Base-by-base conservation (phyloP, 2,797 vertebrate species). In the Anguilla megastoma region DNA sequence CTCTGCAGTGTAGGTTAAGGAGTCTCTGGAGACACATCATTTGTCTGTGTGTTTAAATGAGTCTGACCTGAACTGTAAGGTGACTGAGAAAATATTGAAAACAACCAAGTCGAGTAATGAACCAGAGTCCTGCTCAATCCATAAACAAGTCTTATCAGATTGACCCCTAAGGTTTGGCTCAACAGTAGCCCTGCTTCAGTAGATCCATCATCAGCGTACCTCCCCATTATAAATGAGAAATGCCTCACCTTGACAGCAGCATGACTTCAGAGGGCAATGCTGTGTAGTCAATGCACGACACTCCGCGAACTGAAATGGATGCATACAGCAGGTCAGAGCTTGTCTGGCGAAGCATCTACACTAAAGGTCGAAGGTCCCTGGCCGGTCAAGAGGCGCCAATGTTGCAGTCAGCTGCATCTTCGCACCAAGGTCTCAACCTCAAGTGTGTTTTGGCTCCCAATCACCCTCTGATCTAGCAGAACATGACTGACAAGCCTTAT, bases 1-100 rank as follows among this genome's bases (percentile, higher is more conserved):
- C n/a, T 50, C 36, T 36, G 16, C 54, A 82, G 36, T 80, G 54
- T 48, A 33, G 69, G 84, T 90, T 79, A 91, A 33, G 89, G 63
- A 82, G 86, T 9, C 79, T 89, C 45, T 88, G 76, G 79, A 48
- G 41, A 82, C 79, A 24, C 6, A n/a, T 50, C 36, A 80, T 45
- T 45, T 45, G 36, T 45, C 76, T 80, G 33, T 45, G 6, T 82
- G 79, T 82, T 50, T 82, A 18, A 48, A 50, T 82, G 41, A 82
- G 24, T 82, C 79, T 50, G 45, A 10, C 79, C 79, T 50, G 8
- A 48, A 50, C 79, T 48, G 79, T 50, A 82, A 82, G 79, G 79
- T 82, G 24, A 82, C 79, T 82, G 45, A 82, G 24, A 50, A 50
- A 82, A 48, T 82, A 82, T 50, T 82, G 41, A 50, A 50, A 82